Evolutionary conservation across 2,888 invertebrate species (phyloP).

Genomic region (Priocnemis perturbator): DNA sequence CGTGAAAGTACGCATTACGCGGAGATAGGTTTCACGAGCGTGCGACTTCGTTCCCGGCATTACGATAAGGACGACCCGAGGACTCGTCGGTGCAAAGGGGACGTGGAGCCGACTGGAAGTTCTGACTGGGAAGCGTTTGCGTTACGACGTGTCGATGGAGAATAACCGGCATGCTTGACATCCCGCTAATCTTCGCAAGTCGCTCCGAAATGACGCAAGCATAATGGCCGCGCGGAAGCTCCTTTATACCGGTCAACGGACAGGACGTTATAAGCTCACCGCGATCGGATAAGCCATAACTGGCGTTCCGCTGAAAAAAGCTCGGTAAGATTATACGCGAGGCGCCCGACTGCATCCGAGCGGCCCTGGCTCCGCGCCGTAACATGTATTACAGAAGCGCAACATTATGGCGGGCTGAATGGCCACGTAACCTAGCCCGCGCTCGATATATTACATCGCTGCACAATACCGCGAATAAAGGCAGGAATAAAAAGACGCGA

Average conservation of each 20-base stretch:
- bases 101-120: neutral
- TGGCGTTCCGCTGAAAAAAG: slow-evolving; percentile 22
- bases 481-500: slow-evolving; percentile 4
- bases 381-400: slow-evolving; percentile 26
- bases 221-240: neutral
- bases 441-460: slow-evolving; percentile 40
- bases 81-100: neutral
- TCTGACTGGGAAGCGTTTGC: neutral
- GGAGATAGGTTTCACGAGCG: slow-evolving; percentile 3
- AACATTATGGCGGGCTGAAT: slow-evolving; percentile 40
- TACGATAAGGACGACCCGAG: neutral
- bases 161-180: neutral
- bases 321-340: slow-evolving; percentile 33
- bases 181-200: too few species aligned
- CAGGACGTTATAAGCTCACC: neutral
- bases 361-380: slow-evolving; percentile 13
- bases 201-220: too few species aligned
- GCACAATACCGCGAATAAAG: slow-evolving; percentile 4
- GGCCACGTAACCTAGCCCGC: slow-evolving; percentile 23
- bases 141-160: neutral
- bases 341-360: slow-evolving; percentile 31
- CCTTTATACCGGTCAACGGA: neutral
- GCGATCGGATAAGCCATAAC: neutral
- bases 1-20: neutral
- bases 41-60: neutral